phyloP scores from a whole-genome alignment of 2,113 vertebrate species.

The Peucedramus taeniatus region DNA sequence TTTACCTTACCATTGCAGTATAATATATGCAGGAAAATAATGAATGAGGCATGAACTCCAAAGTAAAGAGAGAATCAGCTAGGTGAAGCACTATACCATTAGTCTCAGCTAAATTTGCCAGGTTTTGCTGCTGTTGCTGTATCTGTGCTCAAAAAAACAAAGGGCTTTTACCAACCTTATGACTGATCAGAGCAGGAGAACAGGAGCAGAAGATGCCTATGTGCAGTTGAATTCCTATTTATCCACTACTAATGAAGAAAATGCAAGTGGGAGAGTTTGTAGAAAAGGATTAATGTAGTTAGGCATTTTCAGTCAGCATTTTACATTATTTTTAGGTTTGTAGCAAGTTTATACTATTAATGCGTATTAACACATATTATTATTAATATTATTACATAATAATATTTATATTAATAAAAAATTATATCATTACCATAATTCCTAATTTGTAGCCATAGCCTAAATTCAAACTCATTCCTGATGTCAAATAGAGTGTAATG shows the following conservation, averaged over 20 bases:
- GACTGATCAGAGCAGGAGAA: not conserved
- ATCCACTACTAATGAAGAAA: not conserved
- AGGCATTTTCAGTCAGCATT: not conserved
- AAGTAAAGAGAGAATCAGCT: not conserved
- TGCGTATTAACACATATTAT: not conserved
- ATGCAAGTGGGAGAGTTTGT: not conserved
- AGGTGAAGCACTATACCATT: not conserved
- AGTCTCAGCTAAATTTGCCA: not conserved
- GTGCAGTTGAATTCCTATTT: not conserved
- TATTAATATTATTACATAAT: not conserved
- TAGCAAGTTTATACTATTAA: not conserved
- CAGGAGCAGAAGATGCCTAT: not conserved
- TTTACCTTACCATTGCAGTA: not conserved
- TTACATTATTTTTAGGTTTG: not conserved
- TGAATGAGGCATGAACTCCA: not conserved
- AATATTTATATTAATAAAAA: not conserved
- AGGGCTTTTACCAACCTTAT: not conserved
- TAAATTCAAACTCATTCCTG: not conserved
- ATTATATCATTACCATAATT: not conserved
- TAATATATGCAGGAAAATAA: not conserved
- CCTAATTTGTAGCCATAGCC: not conserved
- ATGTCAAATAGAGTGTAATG: not conserved
- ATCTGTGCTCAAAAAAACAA: not conserved
- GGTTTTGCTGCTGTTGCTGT: not conserved
- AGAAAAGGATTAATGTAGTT: not conserved